Percentiles rank a stretch among this genome's conserved stretches.
Conservation (phyloP, 2,797 vertebrate species). For the Lemur catta region DNA sequence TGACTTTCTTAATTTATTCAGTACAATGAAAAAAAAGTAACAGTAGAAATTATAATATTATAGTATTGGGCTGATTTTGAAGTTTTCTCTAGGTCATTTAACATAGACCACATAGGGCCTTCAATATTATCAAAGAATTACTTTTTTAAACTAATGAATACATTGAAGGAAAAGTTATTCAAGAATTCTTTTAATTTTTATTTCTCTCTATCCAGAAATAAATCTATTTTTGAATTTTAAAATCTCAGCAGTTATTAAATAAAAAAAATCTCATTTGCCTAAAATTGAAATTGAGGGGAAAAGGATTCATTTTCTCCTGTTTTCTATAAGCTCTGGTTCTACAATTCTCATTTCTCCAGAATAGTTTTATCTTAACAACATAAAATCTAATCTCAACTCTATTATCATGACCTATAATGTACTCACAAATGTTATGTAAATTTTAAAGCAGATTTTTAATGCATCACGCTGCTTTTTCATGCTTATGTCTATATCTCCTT, state of each 20-base stretch:
- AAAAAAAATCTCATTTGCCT: conserved; percentile 10
- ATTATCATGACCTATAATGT: conserved; percentile 1
- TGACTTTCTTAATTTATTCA: conserved; percentile 70
- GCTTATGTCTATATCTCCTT: neutral
- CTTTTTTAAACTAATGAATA: conserved; percentile 14
- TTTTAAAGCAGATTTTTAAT: conserved; percentile 5
- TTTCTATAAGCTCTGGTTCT: neutral
- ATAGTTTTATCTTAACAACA: neutral
- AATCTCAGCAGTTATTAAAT: neutral
- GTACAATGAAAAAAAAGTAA: conserved; percentile 4
- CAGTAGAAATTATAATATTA: conserved; percentile 19
- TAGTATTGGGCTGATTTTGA: conserved; percentile 11
- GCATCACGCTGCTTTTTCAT: neutral
- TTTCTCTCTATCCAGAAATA: conserved; percentile 34
- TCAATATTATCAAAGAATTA: neutral
- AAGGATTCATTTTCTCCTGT: neutral
- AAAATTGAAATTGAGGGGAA: neutral
- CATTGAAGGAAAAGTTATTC: conserved; percentile 8
- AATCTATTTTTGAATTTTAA: conserved; percentile 32
- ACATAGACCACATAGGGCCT: neutral
- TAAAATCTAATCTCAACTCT: conserved; percentile 35
- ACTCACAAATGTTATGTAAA: neutral
- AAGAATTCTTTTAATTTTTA: conserved; percentile 7
- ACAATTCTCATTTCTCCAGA: neutral
- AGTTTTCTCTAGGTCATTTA: conserved; percentile 35